These are phyloP conservation scores for Ivindomyrus marchei DNA, from an alignment of 2,113 vertebrate genomes.

Conservation along the genomic window DNA sequence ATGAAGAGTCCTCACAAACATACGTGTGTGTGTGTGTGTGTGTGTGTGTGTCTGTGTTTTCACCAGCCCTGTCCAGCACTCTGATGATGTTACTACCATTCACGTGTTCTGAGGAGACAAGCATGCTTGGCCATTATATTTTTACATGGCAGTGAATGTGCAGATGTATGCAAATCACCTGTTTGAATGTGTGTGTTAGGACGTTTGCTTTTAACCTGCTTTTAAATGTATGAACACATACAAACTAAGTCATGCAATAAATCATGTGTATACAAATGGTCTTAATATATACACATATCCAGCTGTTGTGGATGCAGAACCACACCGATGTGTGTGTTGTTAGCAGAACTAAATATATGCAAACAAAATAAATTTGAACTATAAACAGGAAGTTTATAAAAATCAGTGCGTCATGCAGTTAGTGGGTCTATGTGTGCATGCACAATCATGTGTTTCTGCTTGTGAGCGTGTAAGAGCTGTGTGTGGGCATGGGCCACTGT, in stretches of 20 bases:
- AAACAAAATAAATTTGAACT: background rate
- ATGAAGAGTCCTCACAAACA: background rate
- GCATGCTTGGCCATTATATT: background rate
- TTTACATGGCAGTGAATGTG: background rate
- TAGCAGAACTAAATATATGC: background rate
- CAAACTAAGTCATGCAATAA: background rate
- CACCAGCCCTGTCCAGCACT: background rate
- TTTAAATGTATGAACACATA: background rate
- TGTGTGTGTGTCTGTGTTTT: background rate
- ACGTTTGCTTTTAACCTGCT: background rate
- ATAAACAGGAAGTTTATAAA: background rate
- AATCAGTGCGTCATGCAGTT: background rate
- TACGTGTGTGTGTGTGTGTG: background rate
- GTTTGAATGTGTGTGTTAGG: background rate
- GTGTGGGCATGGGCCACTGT: background rate
- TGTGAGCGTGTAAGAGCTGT: background rate
- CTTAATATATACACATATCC: background rate
- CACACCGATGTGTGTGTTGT: background rate
- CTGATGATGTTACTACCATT: background rate
- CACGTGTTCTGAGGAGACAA: background rate
- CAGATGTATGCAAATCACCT: background rate
- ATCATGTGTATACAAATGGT: background rate
- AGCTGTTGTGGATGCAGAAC: background rate
- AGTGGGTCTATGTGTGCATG: slow-evolving; percentile 14
- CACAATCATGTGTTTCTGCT: slow-evolving; percentile 9